Evolutionary conservation across 2,888 invertebrate species (phyloP), one percentile per base, ranked within the genome.

Genomic region (Ptychoptera albimana): DNA sequence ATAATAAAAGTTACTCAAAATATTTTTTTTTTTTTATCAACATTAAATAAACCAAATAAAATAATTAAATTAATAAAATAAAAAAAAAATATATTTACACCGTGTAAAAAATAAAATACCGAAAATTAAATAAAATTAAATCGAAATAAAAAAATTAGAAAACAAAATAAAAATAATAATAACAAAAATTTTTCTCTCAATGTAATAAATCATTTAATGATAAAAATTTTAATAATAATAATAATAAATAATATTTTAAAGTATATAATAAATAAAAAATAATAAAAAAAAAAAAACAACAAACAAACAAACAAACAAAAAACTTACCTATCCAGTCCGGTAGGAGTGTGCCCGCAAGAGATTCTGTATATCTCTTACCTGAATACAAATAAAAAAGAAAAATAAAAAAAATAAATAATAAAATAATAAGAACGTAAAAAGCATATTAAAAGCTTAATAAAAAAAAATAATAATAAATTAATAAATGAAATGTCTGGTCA

Each of bases 291-390:
- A 49, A 37, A 36, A 46, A 45, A 51, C 48, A 45, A 45, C 45
- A 46, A 49, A 46, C 48, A 55, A 54, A 47, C 47, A 54, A 42
- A 48, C 50, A 50, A 48, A 51, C 43, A 43, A 50, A 50, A 53
- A 44, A 66, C 66, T 66, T 65, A 66, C 66, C 66, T 63, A 66
- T 59, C 66, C 66, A 66, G 56, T 66, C 66, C 57, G 66, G 66
- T 53, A 66, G 64, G 53, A 66, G 58, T 49, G 66, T 64, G 58
- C 66, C 65, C 64, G 66, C 66, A 65, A 66, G 66, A 66, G 66
- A 66, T 66, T 66, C 66, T 57, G 66, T 61, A 59, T 66, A 66
- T 66, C 66, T 65, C 66, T 66, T 66, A 66, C 66, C 66, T 66
- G 59, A 39, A 65, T 64, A 46, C 43, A 51, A 46, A 49, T 47